Evolutionary conservation across 2,888 invertebrate species (phyloP).

Genomic region (Plagiodera versicolora): DNA sequence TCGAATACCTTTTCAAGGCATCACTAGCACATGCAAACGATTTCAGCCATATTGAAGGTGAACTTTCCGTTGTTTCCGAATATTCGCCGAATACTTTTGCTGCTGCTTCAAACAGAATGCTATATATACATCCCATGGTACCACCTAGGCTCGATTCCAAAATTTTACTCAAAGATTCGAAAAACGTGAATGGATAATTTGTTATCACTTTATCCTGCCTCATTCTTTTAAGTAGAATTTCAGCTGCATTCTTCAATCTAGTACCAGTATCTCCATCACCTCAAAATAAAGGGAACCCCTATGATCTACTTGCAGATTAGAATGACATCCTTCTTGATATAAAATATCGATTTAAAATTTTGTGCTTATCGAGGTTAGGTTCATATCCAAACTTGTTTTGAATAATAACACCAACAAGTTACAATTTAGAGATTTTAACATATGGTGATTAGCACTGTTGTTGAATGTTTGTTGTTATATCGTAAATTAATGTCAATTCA

Average conservation of each 20-base stretch:
- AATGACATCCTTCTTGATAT: no score
- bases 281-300: slow-evolving; percentile 12
- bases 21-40: slow-evolving; percentile 57
- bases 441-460: no score
- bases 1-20: slow-evolving; percentile 56
- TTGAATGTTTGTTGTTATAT: no score
- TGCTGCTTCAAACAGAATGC: slow-evolving; percentile 71
- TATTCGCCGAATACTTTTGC: slow-evolving; percentile 57
- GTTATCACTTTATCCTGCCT: slow-evolving; percentile 38
- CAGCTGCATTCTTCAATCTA: slow-evolving; percentile 44
- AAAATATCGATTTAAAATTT: no score
- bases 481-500: no score
- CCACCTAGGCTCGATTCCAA: slow-evolving; percentile 77
- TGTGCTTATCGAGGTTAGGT: no score
- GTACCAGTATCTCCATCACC: slow-evolving; percentile 74
- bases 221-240: slow-evolving; percentile 44
- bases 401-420: no score
- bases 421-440: no score
- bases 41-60: slow-evolving; percentile 52
- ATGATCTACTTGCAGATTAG: not conserved
- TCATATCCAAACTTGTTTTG: no score
- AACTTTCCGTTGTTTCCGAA: slow-evolving; percentile 36
- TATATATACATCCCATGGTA: slow-evolving; percentile 78
- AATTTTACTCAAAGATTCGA: slow-evolving; percentile 57
- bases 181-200: slow-evolving; percentile 46